A percentile compares a stretch with the other conserved stretches of the same genome.
Conservation (phyloP, 2,888 invertebrate species). For the Synergus umbraculus region DNA sequence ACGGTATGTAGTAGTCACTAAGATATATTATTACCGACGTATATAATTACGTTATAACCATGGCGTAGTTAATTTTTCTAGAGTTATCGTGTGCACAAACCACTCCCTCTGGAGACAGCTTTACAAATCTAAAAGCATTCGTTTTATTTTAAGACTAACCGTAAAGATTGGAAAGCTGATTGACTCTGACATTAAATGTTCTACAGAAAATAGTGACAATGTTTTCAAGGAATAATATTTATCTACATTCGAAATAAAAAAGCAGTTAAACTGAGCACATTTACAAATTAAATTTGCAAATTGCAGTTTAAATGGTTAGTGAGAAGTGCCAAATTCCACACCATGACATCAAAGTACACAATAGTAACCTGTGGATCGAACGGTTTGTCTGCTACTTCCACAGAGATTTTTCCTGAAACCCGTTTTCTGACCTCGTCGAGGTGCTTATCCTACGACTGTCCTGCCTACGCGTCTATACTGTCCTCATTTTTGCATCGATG, state of each 20-base stretch:
- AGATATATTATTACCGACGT: slow-evolving; percentile 17
- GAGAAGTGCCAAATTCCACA: slow-evolving; percentile 26
- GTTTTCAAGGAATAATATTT: background rate
- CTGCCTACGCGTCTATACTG: slow-evolving; percentile 57
- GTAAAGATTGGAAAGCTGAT: slow-evolving; percentile 20
- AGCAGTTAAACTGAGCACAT: background rate
- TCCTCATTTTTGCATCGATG: slow-evolving; percentile 53
- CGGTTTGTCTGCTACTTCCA: slow-evolving; percentile 50
- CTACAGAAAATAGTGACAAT: background rate
- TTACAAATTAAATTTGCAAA: background rate
- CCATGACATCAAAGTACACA: slow-evolving; percentile 31
- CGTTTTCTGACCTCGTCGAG: slow-evolving; percentile 68
- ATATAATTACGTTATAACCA: slow-evolving; percentile 22
- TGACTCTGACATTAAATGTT: slow-evolving; percentile 22
- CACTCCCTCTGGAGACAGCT: slow-evolving; percentile 28
- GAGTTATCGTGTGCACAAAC: slow-evolving; percentile 32
- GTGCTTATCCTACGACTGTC: slow-evolving; percentile 58
- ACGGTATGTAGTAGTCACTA: slow-evolving; percentile 3
- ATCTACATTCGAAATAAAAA: background rate
- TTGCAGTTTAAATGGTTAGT: background rate
- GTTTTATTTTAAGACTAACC: slow-evolving; percentile 10
- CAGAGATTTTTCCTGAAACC: slow-evolving; percentile 70
- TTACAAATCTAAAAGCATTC: slow-evolving; percentile 9
- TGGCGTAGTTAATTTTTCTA: slow-evolving; percentile 22
- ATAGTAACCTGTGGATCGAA: slow-evolving; percentile 43